Conservation (phyloP, 2,888 invertebrate genomes). For the Axea sp. region DNA sequence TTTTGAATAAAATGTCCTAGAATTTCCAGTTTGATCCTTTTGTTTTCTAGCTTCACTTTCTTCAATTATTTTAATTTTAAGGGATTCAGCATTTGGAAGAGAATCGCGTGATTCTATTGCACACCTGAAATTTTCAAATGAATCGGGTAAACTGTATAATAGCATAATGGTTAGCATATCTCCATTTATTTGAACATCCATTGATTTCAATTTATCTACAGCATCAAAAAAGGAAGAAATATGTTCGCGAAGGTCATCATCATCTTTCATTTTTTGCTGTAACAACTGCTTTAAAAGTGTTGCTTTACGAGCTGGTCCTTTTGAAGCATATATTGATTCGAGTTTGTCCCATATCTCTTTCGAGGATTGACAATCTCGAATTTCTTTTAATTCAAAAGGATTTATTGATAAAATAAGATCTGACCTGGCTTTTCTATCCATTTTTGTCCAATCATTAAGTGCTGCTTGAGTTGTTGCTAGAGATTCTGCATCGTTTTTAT, state of each 20-base stretch:
- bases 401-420: conserved; percentile 31
- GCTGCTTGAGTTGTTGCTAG: not conserved
- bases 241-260: conserved; percentile 71
- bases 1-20: too few relatives aligned
- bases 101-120: not conserved
- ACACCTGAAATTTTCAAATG: conserved; percentile 4
- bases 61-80: conserved; percentile 1
- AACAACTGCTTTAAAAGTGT: not conserved
- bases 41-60: not conserved
- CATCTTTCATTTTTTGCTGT: conserved; percentile 52
- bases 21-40: too few relatives aligned
- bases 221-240: conserved; percentile 48
- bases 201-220: conserved; percentile 39
- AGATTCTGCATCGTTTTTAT: not conserved
- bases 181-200: conserved; percentile 60
- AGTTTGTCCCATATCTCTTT: conserved; percentile 41
- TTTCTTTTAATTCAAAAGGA: conserved; percentile 33
- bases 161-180: conserved; percentile 31
- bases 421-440: conserved; percentile 35
- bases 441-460: not conserved
- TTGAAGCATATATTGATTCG: conserved; percentile 7
- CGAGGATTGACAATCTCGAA: conserved; percentile 38
- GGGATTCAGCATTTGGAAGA: not conserved
- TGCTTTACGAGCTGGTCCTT: conserved; percentile 7
- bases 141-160: conserved; percentile 27